phyloP scores from a whole-genome alignment of 1,140 invertebrate species.

The Lepidotrigona ventralis region DNA sequence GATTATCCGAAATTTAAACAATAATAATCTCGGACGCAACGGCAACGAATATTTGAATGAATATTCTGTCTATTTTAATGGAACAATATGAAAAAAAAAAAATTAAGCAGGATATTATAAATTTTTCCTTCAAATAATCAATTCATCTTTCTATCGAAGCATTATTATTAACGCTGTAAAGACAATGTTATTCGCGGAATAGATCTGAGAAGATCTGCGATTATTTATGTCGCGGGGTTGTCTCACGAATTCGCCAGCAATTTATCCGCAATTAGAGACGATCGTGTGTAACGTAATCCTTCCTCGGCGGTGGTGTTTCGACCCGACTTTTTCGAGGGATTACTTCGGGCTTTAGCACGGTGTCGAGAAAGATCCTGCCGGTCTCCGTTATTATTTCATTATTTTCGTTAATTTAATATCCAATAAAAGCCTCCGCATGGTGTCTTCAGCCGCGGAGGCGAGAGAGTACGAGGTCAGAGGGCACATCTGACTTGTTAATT shows the following conservation, averaged over 20 bases:
- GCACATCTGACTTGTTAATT: slow-evolving; percentile 80
- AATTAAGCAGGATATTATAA: neutral
- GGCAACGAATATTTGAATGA: too few relatives aligned
- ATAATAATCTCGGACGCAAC: too few relatives aligned
- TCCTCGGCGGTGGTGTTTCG: slow-evolving; percentile 43
- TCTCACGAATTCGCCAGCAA: neutral
- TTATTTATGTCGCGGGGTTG: neutral
- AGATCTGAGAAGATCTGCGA: too few relatives aligned
- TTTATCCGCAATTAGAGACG: slow-evolving; percentile 21
- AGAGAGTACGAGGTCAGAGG: slow-evolving; percentile 8
- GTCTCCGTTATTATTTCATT: slow-evolving; percentile 75
- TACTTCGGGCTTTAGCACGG: slow-evolving; percentile 37
- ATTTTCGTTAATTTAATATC: slow-evolving; percentile 78
- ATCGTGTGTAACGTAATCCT: neutral
- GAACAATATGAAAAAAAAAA: neutral
- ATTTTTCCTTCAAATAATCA: neutral
- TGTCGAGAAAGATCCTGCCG: slow-evolving; percentile 7
- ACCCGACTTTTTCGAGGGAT: slow-evolving; percentile 65
- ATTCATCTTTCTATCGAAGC: neutral
- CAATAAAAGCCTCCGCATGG: neutral
- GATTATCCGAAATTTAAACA: too few relatives aligned
- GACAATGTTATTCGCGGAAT: too few relatives aligned
- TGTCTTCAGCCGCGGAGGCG: neutral
- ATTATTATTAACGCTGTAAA: too few relatives aligned
- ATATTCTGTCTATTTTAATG: too few relatives aligned